A percentile compares a stretch with the other conserved stretches of the same genome.
phyloP scores from a whole-genome alignment of 2,797 vertebrate species.

The Champsocephalus esox region DNA sequence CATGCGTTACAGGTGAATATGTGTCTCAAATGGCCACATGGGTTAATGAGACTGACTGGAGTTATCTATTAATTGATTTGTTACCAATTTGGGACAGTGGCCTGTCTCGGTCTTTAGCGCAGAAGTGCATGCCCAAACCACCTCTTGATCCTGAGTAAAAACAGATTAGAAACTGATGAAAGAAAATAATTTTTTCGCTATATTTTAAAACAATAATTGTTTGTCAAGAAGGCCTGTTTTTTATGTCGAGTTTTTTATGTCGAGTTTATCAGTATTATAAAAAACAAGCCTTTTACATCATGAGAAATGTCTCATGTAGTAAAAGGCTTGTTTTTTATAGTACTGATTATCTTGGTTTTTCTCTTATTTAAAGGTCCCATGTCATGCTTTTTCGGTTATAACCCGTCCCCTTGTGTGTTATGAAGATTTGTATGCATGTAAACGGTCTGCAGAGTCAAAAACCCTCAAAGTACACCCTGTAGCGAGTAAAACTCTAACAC shows the following conservation, averaged over 20 bases:
- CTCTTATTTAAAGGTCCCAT: no score
- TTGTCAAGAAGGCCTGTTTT: neutral
- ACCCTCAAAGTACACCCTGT: no score
- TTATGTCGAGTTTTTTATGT: no score
- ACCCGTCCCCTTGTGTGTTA: no score
- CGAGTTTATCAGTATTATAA: no score
- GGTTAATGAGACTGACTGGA: neutral
- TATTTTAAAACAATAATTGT: neutral
- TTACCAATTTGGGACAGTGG: neutral
- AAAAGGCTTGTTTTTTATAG: neutral
- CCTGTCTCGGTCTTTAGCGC: neutral
- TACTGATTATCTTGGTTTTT: neutral
- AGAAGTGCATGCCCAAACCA: neutral
- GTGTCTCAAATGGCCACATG: neutral
- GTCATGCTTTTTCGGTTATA: no score
- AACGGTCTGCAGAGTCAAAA: no score
- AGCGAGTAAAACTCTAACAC: no score
- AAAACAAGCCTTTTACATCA: no score
- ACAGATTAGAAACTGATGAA: no score
- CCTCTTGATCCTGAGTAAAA: neutral
- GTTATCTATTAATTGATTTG: neutral
- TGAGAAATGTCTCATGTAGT: no score
- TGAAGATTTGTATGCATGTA: no score
- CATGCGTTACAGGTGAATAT: conserved; percentile 3
- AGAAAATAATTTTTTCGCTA: neutral